These are phyloP conservation scores for Falco novaeseelandiae DNA, from an alignment of 2,797 vertebrate species.

Conservation along the genomic window DNA sequence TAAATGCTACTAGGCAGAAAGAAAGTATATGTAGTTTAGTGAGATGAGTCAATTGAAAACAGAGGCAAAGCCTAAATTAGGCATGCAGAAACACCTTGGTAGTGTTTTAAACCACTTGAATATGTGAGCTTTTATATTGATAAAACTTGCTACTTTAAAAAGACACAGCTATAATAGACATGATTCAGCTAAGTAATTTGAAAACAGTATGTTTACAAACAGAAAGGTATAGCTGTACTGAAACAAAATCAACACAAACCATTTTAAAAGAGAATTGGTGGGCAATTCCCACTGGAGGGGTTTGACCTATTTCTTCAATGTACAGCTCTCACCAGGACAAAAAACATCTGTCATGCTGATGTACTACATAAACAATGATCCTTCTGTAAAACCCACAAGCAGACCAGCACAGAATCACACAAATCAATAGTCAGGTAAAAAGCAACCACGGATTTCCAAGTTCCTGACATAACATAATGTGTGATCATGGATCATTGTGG, in stretches of 20 bases:
- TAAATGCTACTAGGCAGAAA: background rate
- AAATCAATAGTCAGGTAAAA: background rate
- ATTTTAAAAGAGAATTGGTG: background rate
- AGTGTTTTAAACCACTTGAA: background rate
- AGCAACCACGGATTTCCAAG: background rate
- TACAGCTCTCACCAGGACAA: background rate
- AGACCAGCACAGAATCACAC: background rate
- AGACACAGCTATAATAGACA: background rate
- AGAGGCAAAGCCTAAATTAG: background rate
- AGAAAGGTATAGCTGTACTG: background rate
- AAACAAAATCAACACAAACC: background rate
- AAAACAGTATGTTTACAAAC: background rate
- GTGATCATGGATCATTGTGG: accelerated
- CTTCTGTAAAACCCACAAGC: background rate
- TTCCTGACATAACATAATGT: accelerated
- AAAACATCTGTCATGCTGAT: background rate
- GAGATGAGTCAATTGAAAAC: background rate
- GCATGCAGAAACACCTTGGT: background rate
- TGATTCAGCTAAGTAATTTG: background rate
- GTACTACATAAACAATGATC: background rate
- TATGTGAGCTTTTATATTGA: background rate
- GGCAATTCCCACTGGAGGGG: background rate
- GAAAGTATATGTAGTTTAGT: background rate
- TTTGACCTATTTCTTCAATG: background rate
- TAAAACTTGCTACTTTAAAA: background rate